These are phyloP conservation scores for Nowickia ferox DNA, from an alignment of 2,888 invertebrate species.

Conservation along the genomic window DNA sequence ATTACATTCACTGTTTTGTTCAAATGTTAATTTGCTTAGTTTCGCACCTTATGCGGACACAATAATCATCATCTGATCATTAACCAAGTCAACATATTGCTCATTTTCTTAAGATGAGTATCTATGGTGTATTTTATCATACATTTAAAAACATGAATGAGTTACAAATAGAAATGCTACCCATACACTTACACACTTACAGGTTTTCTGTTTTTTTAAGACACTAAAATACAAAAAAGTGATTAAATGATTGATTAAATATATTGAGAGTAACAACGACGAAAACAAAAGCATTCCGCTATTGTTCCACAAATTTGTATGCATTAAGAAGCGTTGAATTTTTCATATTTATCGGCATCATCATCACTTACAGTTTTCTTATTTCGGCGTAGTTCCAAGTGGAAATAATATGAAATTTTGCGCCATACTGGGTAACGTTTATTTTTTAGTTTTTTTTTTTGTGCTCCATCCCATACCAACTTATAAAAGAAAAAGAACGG, in stretches of 20 bases:
- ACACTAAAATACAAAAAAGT: conserved; percentile 43
- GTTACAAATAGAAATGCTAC: background rate
- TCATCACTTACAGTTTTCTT: conserved; percentile 29
- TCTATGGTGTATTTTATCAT: background rate
- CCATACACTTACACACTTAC: background rate
- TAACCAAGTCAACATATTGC: conserved; percentile 47
- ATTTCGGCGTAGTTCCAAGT: conserved; percentile 57
- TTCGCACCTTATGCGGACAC: conserved; percentile 71
- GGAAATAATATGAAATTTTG: conserved; percentile 67
- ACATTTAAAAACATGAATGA: conserved; percentile 3
- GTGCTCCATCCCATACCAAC: conserved; percentile 2
- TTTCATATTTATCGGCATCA: conserved; percentile 48
- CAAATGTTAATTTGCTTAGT: conserved; percentile 71
- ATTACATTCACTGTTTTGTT: conserved; percentile 47
- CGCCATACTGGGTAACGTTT: conserved; percentile 67
- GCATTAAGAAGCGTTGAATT: conserved; percentile 67
- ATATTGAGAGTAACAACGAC: conserved; percentile 45
- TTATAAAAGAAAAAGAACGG: conserved; percentile 25
- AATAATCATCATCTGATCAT: conserved; percentile 32
- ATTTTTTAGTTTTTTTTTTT: background rate
- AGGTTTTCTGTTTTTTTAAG: conserved; percentile 20
- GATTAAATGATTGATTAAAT: conserved; percentile 74
- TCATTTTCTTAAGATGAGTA: conserved; percentile 26
- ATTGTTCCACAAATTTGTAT: conserved; percentile 70
- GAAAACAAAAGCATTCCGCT: conserved; percentile 1